Conservation (phyloP, 2,113 vertebrate genomes). For the Urocolius indicus region DNA sequence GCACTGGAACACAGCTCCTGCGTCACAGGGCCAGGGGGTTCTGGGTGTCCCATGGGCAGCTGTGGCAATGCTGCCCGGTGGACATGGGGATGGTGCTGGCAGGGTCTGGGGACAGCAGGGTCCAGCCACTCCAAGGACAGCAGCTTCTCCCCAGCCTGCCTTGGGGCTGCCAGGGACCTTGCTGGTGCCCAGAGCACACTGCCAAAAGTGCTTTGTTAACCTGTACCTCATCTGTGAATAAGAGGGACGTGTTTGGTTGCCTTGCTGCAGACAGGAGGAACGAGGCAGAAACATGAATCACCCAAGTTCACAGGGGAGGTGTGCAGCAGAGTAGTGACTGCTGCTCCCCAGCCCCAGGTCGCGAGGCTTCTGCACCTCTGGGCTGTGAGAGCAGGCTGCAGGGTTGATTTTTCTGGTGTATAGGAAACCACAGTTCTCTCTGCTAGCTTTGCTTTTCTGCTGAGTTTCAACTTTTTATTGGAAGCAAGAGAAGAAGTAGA, state of each 20-base stretch:
- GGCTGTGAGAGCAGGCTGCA: background rate
- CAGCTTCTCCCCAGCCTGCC: background rate
- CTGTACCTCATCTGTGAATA: background rate
- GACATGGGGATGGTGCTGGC: background rate
- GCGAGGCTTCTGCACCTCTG: background rate
- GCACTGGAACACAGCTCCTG: background rate
- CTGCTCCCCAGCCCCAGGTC: background rate
- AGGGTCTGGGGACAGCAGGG: background rate
- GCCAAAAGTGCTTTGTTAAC: background rate
- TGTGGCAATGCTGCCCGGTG: no score
- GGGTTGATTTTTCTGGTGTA: background rate
- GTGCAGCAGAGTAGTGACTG: background rate
- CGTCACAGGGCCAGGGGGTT: rapidly evolving
- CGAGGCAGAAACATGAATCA: background rate
- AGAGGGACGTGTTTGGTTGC: background rate
- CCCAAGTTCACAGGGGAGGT: rapidly evolving
- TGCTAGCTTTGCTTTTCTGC: no score
- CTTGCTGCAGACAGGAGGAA: background rate
- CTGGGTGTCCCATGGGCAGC: rapidly evolving
- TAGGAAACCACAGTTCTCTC: background rate
- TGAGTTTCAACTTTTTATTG: background rate
- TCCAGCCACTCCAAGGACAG: background rate
- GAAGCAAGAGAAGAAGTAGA: background rate
- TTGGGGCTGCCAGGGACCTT: background rate
- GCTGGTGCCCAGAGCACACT: no score